These are phyloP conservation scores for Cryptocheilus praepositus DNA, from an alignment of 2,888 invertebrate species.

Conservation along the genomic window DNA sequence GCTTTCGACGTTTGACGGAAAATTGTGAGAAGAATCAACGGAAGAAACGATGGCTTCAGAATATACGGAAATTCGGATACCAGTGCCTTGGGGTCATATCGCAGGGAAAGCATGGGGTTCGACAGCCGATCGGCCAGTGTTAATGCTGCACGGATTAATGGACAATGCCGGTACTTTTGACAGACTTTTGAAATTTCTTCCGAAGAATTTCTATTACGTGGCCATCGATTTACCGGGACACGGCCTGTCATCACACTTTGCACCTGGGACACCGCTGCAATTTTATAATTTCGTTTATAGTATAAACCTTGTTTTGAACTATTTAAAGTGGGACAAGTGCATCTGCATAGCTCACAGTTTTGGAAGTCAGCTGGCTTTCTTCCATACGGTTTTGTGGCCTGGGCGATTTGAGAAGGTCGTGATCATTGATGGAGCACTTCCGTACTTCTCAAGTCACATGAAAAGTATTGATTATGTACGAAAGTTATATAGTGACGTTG, in stretches of 20 bases:
- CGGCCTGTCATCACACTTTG: slow-evolving; percentile 74
- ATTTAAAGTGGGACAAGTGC: slow-evolving; percentile 72
- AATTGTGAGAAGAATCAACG: too few relatives aligned
- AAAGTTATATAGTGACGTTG: slow-evolving; percentile 66
- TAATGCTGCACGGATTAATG: slow-evolving; percentile 70
- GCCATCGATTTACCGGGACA: slow-evolving; percentile 76
- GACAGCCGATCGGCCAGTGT: slow-evolving; percentile 54
- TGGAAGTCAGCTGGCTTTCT: slow-evolving; percentile 75
- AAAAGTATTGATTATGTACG: slow-evolving; percentile 63
- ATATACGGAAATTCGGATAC: slow-evolving; percentile 72
- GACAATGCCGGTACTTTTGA: slow-evolving; percentile 76
- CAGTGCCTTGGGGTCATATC: slow-evolving; percentile 79
- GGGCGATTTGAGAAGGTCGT: slow-evolving; percentile 73
- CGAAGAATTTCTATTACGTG: slow-evolving; percentile 69
- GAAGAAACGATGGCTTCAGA: not conserved
- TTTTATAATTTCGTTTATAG: slow-evolving; percentile 65
- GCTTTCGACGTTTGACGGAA: too few relatives aligned
- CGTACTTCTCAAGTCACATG: slow-evolving; percentile 52
- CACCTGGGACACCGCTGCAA: slow-evolving; percentile 68
- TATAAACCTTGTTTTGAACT: slow-evolving; percentile 66
- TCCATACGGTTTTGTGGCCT: slow-evolving; percentile 73
- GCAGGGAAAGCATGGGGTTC: slow-evolving; percentile 75
- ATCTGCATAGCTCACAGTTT: slow-evolving; percentile 74
- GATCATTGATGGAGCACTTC: slow-evolving; percentile 72
- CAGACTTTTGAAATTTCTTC: slow-evolving; percentile 69